These are phyloP conservation scores for Cryptus armator DNA, from an alignment of 2,888 invertebrate species.

Conservation along the genomic window DNA sequence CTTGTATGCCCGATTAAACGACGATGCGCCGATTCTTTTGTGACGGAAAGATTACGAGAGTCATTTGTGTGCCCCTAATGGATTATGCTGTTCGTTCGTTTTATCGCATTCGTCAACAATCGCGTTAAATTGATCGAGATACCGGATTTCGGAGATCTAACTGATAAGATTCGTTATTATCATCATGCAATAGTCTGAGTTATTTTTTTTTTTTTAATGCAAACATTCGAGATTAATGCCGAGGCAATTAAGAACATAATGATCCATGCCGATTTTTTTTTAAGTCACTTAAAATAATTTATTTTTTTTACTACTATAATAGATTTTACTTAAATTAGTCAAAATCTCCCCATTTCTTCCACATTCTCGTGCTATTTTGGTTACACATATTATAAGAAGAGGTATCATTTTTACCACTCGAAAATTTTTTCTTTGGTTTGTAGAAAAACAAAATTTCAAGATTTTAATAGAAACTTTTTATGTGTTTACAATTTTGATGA, in stretches of 20 bases:
- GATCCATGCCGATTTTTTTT: background rate
- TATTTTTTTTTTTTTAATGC: background rate
- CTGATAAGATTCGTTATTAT: constrained; percentile 2
- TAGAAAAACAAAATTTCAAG: too few relatives aligned
- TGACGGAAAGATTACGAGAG: constrained; percentile 7
- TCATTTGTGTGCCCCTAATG: background rate
- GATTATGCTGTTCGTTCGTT: background rate
- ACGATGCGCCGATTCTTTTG: background rate
- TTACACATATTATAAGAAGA: too few relatives aligned
- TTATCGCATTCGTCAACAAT: background rate
- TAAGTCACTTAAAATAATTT: background rate
- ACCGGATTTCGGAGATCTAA: background rate
- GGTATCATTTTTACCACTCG: too few relatives aligned
- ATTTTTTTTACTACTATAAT: background rate
- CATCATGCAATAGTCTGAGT: background rate
- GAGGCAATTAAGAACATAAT: background rate
- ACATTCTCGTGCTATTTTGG: too few relatives aligned
- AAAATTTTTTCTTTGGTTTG: too few relatives aligned
- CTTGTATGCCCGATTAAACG: background rate
- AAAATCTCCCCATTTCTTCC: too few relatives aligned
- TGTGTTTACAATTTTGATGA: too few relatives aligned
- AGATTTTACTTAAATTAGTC: background rate
- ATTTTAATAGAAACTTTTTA: too few relatives aligned
- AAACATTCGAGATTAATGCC: background rate
- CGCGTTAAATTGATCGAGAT: background rate